These are phyloP conservation scores for Bicyclus anynana DNA, from an alignment of 1,140 invertebrate species.

Conservation along the genomic window DNA sequence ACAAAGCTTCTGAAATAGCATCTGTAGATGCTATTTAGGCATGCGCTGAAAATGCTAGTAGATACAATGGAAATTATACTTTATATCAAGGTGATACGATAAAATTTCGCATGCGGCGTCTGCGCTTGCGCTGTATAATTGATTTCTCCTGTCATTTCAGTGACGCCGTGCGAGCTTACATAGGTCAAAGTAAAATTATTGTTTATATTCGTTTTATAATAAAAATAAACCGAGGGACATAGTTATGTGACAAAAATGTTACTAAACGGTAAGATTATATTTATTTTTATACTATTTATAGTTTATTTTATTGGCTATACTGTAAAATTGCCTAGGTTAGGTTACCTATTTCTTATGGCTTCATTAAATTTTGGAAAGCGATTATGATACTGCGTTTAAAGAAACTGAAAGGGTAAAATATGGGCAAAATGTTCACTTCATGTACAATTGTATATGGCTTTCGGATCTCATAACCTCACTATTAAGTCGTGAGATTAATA, in stretches of 20 bases:
- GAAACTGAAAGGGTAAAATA: too few relatives aligned
- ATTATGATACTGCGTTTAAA: too few relatives aligned
- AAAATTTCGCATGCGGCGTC: constrained; percentile 16
- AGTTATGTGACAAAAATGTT: constrained; percentile 46
- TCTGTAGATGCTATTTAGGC: too few relatives aligned
- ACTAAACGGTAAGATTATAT: constrained; percentile 37
- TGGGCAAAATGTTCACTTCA: too few relatives aligned
- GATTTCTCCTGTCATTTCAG: constrained; percentile 55
- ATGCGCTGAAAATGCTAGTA: constrained; percentile 28
- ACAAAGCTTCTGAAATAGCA: constrained; percentile 8
- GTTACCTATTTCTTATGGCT: not conserved
- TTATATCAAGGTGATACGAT: constrained; percentile 13
- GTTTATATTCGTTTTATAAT: constrained; percentile 7
- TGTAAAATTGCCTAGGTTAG: too few relatives aligned
- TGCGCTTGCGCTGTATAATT: constrained; percentile 56
- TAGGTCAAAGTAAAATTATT: constrained; percentile 26
- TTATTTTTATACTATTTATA: not conserved
- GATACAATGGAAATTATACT: constrained; percentile 10
- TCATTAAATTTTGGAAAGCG: too few relatives aligned
- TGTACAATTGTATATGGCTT: too few relatives aligned
- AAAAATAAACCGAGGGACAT: constrained; percentile 31
- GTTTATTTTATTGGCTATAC: not conserved
- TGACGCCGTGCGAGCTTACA: constrained; percentile 27
- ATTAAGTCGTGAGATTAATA: too few relatives aligned
- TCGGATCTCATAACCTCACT: too few relatives aligned